phyloP scores from a whole-genome alignment of 1,140 invertebrate genomes.

The Musca vetustissima region DNA sequence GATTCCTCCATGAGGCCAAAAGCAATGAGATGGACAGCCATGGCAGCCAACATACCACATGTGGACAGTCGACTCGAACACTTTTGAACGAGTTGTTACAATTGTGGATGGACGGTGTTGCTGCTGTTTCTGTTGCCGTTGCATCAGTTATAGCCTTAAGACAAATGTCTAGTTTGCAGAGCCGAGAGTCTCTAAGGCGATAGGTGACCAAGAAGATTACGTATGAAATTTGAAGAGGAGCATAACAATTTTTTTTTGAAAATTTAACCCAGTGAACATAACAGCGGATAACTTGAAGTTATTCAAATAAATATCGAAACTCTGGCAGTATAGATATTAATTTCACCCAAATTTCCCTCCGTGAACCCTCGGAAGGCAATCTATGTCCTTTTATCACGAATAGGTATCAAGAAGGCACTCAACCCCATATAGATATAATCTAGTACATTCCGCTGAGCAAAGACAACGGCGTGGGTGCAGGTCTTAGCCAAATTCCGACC shows the following conservation, averaged over 20 bases:
- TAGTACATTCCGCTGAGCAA: constrained; percentile 80
- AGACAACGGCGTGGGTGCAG: constrained; percentile 82
- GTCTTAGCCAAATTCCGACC: constrained; percentile 70
- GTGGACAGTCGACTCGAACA: not conserved
- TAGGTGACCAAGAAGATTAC: constrained; percentile 9
- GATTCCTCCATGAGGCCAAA: not conserved
- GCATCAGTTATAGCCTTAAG: no score
- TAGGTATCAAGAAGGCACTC: constrained; percentile 80
- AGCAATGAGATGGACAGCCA: not conserved
- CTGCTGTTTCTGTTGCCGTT: no score
- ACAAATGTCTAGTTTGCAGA: no score
- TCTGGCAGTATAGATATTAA: no score
- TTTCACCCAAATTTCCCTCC: constrained; percentile 81
- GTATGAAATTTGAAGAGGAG: constrained; percentile 9
- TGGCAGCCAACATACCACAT: not conserved
- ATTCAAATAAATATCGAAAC: no score
- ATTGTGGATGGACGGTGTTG: no score
- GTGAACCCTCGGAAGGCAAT: constrained; percentile 71
- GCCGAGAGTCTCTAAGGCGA: not conserved
- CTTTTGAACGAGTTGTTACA: no score
- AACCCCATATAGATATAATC: constrained; percentile 76
- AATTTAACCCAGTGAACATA: no score
- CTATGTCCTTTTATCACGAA: constrained; percentile 73
- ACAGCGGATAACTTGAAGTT: no score
- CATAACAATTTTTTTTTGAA: no score